Evolutionary conservation across 2,888 invertebrate genomes (phyloP).

Genomic region (Venustoraphidia nigricollis): DNA sequence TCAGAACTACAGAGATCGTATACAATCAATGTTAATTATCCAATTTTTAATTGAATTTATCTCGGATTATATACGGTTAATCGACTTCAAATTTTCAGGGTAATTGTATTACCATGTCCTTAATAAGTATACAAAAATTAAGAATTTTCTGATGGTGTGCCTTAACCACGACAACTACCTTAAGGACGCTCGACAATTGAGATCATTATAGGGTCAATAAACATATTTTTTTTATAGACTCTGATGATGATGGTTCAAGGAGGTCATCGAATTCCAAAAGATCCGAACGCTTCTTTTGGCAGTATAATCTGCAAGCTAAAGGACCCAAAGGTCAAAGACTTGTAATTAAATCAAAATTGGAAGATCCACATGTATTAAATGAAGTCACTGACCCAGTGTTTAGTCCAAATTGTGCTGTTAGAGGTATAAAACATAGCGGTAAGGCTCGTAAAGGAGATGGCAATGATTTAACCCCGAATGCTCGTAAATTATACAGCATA

Average conservation of each 20-base stretch:
- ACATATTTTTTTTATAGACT: conserved; percentile 30
- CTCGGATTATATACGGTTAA: too few relatives aligned
- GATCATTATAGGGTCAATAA: background rate
- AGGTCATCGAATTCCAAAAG: conserved; percentile 10
- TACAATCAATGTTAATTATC: too few relatives aligned
- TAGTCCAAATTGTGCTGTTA: conserved; percentile 77
- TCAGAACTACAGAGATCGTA: too few relatives aligned
- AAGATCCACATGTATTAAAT: conserved; percentile 84
- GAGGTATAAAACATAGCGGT: conserved; percentile 73
- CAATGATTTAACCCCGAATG: conserved; percentile 92
- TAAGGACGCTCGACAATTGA: too few relatives aligned
- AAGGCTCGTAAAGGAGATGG: conserved; percentile 95
- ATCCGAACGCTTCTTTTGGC: conserved; percentile 83
- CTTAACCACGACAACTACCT: too few relatives aligned
- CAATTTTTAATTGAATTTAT: too few relatives aligned
- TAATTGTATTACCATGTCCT: too few relatives aligned
- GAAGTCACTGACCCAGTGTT: conserved; percentile 93
- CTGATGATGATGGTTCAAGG: conserved; percentile 42
- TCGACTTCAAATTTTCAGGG: too few relatives aligned
- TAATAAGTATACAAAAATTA: too few relatives aligned
- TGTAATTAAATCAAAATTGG: conserved; percentile 67
- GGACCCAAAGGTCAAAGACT: conserved; percentile 90
- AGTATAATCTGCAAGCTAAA: conserved; percentile 96
- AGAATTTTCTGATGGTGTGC: too few relatives aligned
- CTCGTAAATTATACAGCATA: conserved; percentile 76